Evolutionary conservation across 2,888 invertebrate genomes (phyloP).

Genomic region (Prosopocoilus inquinatus): DNA sequence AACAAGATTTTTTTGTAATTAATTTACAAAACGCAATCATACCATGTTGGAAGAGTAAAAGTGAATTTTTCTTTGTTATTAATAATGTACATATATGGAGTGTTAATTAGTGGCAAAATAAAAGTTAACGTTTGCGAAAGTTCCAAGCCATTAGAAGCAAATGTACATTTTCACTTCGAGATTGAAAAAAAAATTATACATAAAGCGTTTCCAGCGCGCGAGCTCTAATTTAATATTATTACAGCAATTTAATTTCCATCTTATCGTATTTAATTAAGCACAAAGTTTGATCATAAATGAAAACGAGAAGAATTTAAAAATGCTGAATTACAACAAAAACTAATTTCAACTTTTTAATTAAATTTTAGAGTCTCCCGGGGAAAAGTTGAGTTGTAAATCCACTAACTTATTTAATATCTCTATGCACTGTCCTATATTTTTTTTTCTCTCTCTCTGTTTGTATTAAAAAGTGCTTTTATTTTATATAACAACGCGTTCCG

Average conservation of each 20-base stretch:
- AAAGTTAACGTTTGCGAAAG: no score
- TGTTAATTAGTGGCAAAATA: no score
- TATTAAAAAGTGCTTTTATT: conserved; percentile 2
- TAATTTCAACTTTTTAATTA: conserved; percentile 53
- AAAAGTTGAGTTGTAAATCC: conserved; percentile 47
- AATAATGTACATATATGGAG: no score
- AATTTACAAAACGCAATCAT: no score
- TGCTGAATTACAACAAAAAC: conserved; percentile 52
- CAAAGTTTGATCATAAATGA: conserved; percentile 32
- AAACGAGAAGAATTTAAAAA: conserved; percentile 46
- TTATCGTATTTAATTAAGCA: conserved; percentile 29
- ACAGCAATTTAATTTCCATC: conserved; percentile 25
- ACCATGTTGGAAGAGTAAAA: no score
- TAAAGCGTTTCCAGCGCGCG: background rate
- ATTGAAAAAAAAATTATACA: no score
- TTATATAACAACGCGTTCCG: background rate
- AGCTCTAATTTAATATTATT: conserved; percentile 12
- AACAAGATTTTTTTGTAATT: no score
- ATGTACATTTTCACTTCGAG: no score
- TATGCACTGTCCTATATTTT: background rate
- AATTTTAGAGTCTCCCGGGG: conserved; percentile 42
- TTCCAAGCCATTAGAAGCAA: no score
- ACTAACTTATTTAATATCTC: conserved; percentile 39
- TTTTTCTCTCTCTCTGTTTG: background rate
- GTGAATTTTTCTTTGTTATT: no score